Evolutionary conservation across 2,888 invertebrate species (phyloP), one percentile per base, ranked within the genome.

Genomic region (Dryobotodes eremita): DNA sequence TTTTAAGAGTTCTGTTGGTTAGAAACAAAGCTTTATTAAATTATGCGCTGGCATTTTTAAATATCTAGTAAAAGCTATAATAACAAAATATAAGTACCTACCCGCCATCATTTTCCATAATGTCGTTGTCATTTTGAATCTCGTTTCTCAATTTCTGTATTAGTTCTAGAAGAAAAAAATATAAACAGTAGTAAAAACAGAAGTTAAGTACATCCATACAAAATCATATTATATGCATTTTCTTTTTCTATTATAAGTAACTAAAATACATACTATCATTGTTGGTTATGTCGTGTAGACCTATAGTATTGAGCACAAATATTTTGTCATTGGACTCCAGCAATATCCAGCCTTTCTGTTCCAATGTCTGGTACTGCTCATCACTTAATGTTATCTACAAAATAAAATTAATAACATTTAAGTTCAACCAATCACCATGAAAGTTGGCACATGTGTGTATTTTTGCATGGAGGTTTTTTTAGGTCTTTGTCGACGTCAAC

Each of bases 331-430:
- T 93, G 17, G 92, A 91, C 86, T 96, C 95, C 42, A 97, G 88
- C 75, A 96, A 86, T 72, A 96, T 92, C 96, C 96, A 96, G n/a
- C 96, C 96, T 87, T 95, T 96, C 80, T 94, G 91, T 87, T 96
- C 94, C 59, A 96, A 87, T 82, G 92, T 90, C 79, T 93, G 93
- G 87, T 95, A 96, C 78, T 96, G 96, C 62, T 94, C 94, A 89
- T 96, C 95, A 83, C 91, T 95, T 79, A 97, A 87, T 50, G 95
- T 96, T 86, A 97, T 95, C 96, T 91, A 81, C 48, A 85, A 85
- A 80, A 78, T 42, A 62, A 80, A 55, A 55, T n/a, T 2, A 7
- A 36, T 23, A 53, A 53, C 5, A 48, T 17, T 62, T 11, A 64
- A 26, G 17, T 17, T 59, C 15, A 2, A 59, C 59, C 15, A 59